These are phyloP conservation scores for Adelges cooleyi DNA, from an alignment of 1,140 invertebrate genomes.

Conservation along the genomic window DNA sequence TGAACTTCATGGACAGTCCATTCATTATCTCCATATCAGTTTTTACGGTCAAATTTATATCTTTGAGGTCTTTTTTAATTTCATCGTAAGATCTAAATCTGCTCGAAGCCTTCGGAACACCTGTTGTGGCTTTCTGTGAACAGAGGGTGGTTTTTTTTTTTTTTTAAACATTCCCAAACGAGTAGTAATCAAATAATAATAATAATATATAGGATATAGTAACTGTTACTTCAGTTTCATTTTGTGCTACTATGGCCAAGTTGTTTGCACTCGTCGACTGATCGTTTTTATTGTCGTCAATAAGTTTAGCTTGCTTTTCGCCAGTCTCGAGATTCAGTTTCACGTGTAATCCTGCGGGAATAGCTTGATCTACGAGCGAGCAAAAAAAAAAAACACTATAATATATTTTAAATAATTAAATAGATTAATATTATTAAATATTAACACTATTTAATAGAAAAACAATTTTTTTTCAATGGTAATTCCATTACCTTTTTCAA, in stretches of 20 bases:
- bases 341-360: slow-evolving; percentile 61
- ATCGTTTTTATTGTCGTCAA: slow-evolving; percentile 43
- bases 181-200: neutral
- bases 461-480: slow-evolving; percentile 33
- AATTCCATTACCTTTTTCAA: slow-evolving; percentile 45
- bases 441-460: too few species aligned
- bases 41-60: slow-evolving; percentile 50
- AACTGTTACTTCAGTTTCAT: neutral
- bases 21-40: slow-evolving; percentile 54
- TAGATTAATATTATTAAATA: too few species aligned
- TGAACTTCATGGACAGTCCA: slow-evolving; percentile 38
- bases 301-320: slow-evolving; percentile 57
- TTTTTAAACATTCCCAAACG: neutral
- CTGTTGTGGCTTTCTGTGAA: slow-evolving; percentile 23
- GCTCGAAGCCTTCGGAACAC: slow-evolving; percentile 31
- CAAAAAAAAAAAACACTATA: too few species aligned
- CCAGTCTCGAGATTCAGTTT: slow-evolving; percentile 62
- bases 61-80: slow-evolving; percentile 51
- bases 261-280: slow-evolving; percentile 26
- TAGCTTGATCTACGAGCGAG: slow-evolving; percentile 48
- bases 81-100: slow-evolving; percentile 52
- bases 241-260: neutral
- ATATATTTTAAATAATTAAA: too few species aligned
- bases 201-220: neutral
- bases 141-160: neutral